Conservation (phyloP, 2,888 invertebrate species). For the Papilio protenor region DNA sequence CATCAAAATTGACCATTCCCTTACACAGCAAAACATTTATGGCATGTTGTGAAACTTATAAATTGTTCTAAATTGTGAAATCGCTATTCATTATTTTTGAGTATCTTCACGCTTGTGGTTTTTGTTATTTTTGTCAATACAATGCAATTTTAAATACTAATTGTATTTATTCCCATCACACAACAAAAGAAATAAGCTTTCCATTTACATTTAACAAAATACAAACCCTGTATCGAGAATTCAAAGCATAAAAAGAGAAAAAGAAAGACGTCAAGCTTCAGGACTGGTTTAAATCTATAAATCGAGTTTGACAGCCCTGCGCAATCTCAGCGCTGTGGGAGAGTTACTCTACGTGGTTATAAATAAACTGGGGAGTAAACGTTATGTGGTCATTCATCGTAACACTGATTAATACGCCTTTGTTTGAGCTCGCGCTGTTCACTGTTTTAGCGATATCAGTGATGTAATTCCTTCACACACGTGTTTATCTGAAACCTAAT, state of each 20-base stretch:
- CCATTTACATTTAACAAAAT: neutral
- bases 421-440: slow-evolving; percentile 45
- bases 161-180: neutral
- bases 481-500: slow-evolving; percentile 12
- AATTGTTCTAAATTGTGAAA: too few relatives aligned
- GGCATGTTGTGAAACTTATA: too few relatives aligned
- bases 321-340: slow-evolving; percentile 71
- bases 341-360: slow-evolving; percentile 59
- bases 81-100: neutral
- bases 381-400: slow-evolving; percentile 62
- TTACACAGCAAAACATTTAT: neutral
- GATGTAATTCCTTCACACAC: slow-evolving; percentile 34
- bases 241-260: neutral
- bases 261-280: neutral
- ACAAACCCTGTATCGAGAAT: neutral
- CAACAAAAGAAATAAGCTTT: neutral
- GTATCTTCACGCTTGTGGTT: neutral
- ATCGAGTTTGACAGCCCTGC: slow-evolving; percentile 36
- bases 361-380: slow-evolving; percentile 61
- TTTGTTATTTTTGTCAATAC: neutral
- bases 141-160: neutral
- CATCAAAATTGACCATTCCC: neutral
- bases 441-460: slow-evolving; percentile 29
- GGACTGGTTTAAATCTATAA: slow-evolving; percentile 27
- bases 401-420: slow-evolving; percentile 51